Percentiles rank a stretch among this genome's conserved stretches.
phyloP scores from a whole-genome alignment of 2,113 vertebrate species.

The Catharus minimus region DNA sequence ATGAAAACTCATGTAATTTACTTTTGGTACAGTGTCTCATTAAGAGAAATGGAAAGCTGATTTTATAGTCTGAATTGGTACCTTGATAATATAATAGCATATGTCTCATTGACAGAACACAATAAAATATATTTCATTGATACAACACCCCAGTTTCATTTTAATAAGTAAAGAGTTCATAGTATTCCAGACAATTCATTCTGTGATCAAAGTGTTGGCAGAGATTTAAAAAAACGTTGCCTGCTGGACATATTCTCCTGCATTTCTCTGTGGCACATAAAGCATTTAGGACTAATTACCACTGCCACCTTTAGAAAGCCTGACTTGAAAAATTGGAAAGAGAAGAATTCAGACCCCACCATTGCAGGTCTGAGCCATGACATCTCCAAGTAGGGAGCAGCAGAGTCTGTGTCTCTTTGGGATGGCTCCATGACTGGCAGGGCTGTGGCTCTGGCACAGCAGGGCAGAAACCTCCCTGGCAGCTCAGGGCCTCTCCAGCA shows the following conservation, averaged over 20 bases:
- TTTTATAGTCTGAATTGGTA: slow-evolving; percentile 62
- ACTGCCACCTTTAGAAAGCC: not conserved
- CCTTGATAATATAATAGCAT: slow-evolving; percentile 68
- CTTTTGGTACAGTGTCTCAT: slow-evolving; percentile 38
- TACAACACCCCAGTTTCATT: slow-evolving; percentile 48
- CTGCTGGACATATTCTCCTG: slow-evolving; percentile 5
- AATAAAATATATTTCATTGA: slow-evolving; percentile 62
- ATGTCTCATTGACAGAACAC: slow-evolving; percentile 45
- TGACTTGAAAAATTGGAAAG: not conserved
- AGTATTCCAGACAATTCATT: slow-evolving; percentile 50
- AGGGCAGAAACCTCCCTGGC: not conserved
- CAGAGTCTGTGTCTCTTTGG: not conserved
- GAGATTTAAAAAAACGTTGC: not conserved
- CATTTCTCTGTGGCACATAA: not conserved
- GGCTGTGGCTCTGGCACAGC: not conserved
- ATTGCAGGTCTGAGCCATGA: not conserved
- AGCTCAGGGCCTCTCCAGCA: not conserved
- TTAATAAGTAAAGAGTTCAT: slow-evolving; percentile 49
- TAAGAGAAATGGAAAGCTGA: slow-evolving; percentile 62
- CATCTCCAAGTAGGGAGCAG: not conserved
- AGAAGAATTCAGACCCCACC: not conserved
- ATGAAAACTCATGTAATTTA: slow-evolving; percentile 56
- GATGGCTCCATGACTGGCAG: not conserved
- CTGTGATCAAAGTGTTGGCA: slow-evolving; percentile 59
- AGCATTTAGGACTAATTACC: slow-evolving; percentile 36